These are phyloP conservation scores for Heliconius sara DNA, from an alignment of 2,888 invertebrate genomes.

Conservation along the genomic window DNA sequence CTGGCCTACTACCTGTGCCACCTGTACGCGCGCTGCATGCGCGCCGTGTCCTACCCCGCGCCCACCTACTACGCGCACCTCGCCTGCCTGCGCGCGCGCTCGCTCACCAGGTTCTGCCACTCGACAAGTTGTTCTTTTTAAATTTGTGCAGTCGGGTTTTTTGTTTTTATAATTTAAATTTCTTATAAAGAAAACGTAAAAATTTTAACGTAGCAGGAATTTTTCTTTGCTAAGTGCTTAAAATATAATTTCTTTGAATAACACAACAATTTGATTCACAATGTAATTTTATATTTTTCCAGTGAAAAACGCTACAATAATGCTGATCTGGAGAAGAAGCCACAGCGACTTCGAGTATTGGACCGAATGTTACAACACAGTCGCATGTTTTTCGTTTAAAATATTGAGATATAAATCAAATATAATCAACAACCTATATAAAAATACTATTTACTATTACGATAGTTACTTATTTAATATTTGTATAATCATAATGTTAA, in stretches of 20 bases:
- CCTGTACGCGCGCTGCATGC: constrained; percentile 91
- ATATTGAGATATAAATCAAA: not conserved
- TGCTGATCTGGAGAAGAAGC: constrained; percentile 75
- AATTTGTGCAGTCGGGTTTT: too few species aligned
- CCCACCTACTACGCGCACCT: constrained; percentile 95
- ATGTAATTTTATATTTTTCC: constrained; percentile 51
- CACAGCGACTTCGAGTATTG: constrained; percentile 78
- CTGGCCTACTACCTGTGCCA: constrained; percentile 93
- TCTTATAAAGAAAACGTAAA: too few species aligned
- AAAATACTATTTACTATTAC: too few species aligned
- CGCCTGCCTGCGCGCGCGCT: constrained; percentile 89
- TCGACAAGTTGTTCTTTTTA: too few species aligned
- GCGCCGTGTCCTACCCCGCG: constrained; percentile 93
- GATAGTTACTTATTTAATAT: too few species aligned
- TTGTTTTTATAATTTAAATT: too few species aligned
- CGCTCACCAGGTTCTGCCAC: constrained; percentile 70
- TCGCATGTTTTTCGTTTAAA: constrained; percentile 90
- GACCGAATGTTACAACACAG: constrained; percentile 79
- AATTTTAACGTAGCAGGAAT: too few species aligned
- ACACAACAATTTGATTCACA: not conserved
- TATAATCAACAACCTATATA: too few species aligned
- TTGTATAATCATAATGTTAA: not conserved
- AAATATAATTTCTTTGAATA: too few species aligned
- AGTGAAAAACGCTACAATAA: constrained; percentile 77
- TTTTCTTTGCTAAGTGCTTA: too few species aligned